Conservation (phyloP, 2,888 invertebrate genomes). For the Dryomyza anilis region DNA sequence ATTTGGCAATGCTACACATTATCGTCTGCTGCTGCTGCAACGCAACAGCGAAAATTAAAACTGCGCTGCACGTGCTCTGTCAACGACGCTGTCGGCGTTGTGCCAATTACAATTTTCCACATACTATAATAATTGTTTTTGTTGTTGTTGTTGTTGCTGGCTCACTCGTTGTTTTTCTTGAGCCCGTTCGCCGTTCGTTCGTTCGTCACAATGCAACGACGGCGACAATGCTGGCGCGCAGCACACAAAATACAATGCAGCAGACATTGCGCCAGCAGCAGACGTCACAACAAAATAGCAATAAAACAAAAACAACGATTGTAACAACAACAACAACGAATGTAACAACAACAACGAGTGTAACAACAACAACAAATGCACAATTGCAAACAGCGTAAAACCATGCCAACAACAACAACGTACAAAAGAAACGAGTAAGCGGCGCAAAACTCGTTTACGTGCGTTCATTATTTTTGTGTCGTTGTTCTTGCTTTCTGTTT, state of each 20-base stretch:
- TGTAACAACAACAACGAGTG: too few species aligned
- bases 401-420: too few species aligned
- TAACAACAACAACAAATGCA: too few species aligned
- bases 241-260: slow-evolving; percentile 7
- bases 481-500: not conserved
- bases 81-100: not conserved
- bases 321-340: too few species aligned
- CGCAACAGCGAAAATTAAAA: not conserved
- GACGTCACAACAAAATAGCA: not conserved
- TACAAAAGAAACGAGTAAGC: too few species aligned
- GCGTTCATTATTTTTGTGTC: slow-evolving; percentile 3
- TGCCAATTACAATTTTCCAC: slow-evolving; percentile 12
- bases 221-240: not conserved
- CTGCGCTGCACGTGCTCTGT: not conserved
- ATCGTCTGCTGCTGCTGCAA: not conserved
- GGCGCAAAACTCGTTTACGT: slow-evolving; percentile 16
- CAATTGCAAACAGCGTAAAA: too few species aligned
- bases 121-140: not conserved
- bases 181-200: too few species aligned
- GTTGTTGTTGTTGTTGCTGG: not conserved
- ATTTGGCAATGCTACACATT: slow-evolving; percentile 4
- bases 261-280: not conserved
- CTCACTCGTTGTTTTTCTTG: not conserved
- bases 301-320: too few species aligned
- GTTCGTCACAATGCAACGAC: too few species aligned